phyloP scores from a whole-genome alignment of 1,140 invertebrate genomes.

The Pseudomyrmex pallidus region DNA sequence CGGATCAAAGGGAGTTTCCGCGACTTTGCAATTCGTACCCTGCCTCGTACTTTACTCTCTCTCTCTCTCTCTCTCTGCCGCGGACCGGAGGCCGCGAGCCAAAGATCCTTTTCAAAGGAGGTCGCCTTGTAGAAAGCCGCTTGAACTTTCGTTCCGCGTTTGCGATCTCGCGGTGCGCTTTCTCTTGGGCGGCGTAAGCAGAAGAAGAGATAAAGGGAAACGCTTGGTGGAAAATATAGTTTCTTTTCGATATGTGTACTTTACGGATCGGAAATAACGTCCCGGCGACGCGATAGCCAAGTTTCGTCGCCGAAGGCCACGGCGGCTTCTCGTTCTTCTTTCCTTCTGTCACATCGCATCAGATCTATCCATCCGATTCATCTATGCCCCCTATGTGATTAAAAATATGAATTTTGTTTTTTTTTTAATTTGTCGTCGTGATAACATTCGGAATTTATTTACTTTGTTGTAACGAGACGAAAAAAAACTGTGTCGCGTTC shows the following conservation, averaged over 20 bases:
- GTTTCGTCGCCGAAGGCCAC: conserved; percentile 19
- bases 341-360: background rate
- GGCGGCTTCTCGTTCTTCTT: background rate
- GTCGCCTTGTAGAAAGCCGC: background rate
- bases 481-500: background rate
- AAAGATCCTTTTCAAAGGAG: conserved; percentile 60
- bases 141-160: conserved; percentile 15
- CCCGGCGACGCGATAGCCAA: conserved; percentile 7
- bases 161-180: background rate
- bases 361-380: no score
- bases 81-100: conserved; percentile 16
- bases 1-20: conserved; percentile 51
- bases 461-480: background rate
- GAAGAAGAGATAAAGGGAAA: conserved; percentile 48
- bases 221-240: conserved; percentile 62
- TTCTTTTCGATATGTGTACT: conserved; percentile 40
- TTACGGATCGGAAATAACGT: conserved; percentile 7
- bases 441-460: conserved; percentile 11
- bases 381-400: background rate
- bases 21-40: conserved; percentile 56
- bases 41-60: conserved; percentile 46
- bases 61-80: no score
- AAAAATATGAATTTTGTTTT: background rate
- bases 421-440: background rate
- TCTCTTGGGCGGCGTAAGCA: conserved; percentile 12